Evolutionary conservation across 2,797 vertebrate species (phyloP), one percentile per base, ranked within the genome.

Genomic region (Bradypodion ventrale): DNA sequence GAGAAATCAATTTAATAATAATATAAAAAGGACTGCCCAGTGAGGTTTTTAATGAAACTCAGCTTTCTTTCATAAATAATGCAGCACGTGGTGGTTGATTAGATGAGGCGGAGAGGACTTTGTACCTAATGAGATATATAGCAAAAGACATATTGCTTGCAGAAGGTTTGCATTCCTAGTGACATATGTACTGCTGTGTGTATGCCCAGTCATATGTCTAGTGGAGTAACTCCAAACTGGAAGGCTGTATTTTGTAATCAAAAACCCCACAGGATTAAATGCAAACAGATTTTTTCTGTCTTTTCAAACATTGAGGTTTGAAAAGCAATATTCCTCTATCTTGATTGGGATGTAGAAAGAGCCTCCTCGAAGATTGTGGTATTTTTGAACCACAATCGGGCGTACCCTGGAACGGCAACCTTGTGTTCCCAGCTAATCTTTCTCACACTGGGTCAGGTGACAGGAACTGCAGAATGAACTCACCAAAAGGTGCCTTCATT

Each of bases 21-120:
- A 80, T 19, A 29, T 85, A 76, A 74, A 86, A 56, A 87, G 89
- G 81, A 56, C 86, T 88, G 73, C 92, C 91, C 78, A 91, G 88
- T 85, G 92, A 74, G 80, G 83, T 65, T 72, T 92, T 93, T 91
- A 91, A 92, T 95, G 91, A 93, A 92, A 91, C 95, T 91, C 92
- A 88, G 76, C 80, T 93, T 91, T 80, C 87, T 94, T 94, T 94
- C 93, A 93, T 95, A 94, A 94, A 93, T 94, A 95, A 94, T 94
- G 90, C 91, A 95, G 46, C 77, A 80, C 85, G 94, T 91, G 84
- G 85, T 85, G 62, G 80, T 91, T 85, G 83, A 92, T 94, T 93
- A 94, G 87, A 87, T 88, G 89, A 92, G 90, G 85, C 85, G 83
- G 87, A 32, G 80, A 89, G 90, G 92, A 93, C 91, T 93, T 94